Base-by-base conservation (phyloP, 1,140 invertebrate species). In the Lerema accius region DNA sequence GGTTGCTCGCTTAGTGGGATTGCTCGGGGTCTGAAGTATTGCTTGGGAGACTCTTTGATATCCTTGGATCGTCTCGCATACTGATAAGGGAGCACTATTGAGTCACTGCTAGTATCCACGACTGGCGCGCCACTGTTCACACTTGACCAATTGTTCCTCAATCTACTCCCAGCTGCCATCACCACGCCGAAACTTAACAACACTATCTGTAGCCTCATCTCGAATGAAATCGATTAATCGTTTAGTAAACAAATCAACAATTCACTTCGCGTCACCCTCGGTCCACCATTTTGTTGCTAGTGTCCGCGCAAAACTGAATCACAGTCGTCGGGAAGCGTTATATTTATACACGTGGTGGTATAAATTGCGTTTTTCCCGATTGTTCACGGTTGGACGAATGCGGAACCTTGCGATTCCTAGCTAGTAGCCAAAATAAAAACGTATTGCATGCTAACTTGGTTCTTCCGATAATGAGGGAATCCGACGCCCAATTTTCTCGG, bases 251-350 rank as follows among this genome's bases (percentile, higher is more conserved):
- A 49, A 73, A 46, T 61, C 63, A 67, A 71, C 76, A 81, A 69
- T 82, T 73, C n/a, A n/a, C n/a, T n/a, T 67, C 63, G 70, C 67
- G 78, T 73, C 77, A 77, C 76, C 64, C 70, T 75, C 71, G 73
- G 67, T 78, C 77, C 82, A 88, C 72, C 84, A 87, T 89, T 87
- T 87, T 86, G 79, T 80, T 67, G 65, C 84, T 83, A 88, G 82
- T 80, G 82, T 80, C 83, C 82, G 84, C 82, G 86, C 73, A 83
- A 85, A 88, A 89, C 86, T 89, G 86, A 89, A 84, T 86, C 80
- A 81, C 76, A 76, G 63, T 86, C 66, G 80, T 80, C 70, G 70
- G 51, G 50, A 70, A 73, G 70, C 81, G 85, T 78, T 84, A 87
- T 87, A 88, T 88, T 87, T 88, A 88, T 88, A 88, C 83, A 84